Conservation (phyloP, 2,888 invertebrate genomes). For the Volucella bombylans region DNA sequence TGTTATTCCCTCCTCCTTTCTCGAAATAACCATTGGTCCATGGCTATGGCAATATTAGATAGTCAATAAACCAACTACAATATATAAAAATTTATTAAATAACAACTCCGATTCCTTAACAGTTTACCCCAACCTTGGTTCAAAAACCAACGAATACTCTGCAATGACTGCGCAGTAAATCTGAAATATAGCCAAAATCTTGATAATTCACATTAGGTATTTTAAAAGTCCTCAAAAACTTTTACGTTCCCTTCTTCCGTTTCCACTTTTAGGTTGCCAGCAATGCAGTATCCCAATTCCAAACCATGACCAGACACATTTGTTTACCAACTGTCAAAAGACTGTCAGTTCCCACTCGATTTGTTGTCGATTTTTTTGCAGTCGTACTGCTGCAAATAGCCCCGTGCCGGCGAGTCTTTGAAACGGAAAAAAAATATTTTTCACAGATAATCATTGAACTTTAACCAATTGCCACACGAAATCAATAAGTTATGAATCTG, state of each 20-base stretch:
- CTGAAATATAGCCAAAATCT: too few relatives aligned
- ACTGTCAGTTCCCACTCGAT: not conserved
- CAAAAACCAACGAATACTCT: too few relatives aligned
- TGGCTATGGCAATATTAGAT: too few relatives aligned
- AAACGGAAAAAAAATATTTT: not conserved
- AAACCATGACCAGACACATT: constrained; percentile 23
- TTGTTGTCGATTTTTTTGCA: constrained; percentile 42
- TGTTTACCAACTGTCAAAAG: constrained; percentile 49
- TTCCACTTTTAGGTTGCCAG: constrained; percentile 18
- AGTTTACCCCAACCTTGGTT: too few relatives aligned
- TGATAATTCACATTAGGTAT: too few relatives aligned
- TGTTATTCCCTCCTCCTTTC: too few relatives aligned
- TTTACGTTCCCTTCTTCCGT: not conserved
- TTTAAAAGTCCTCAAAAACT: not conserved
- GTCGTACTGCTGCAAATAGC: constrained; percentile 10
- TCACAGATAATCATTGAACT: constrained; percentile 1
- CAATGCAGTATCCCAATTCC: constrained; percentile 14
- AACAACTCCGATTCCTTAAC: too few relatives aligned
- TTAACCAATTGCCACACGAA: not conserved
- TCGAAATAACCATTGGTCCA: too few relatives aligned
- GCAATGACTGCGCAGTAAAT: too few relatives aligned
- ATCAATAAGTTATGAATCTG: constrained; percentile 23
- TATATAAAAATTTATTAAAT: too few relatives aligned
- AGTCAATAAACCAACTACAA: too few relatives aligned
- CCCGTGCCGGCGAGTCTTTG: constrained; percentile 6